Evolutionary conservation across 2,113 vertebrate species (phyloP).

Genomic region (Castor canadensis): DNA sequence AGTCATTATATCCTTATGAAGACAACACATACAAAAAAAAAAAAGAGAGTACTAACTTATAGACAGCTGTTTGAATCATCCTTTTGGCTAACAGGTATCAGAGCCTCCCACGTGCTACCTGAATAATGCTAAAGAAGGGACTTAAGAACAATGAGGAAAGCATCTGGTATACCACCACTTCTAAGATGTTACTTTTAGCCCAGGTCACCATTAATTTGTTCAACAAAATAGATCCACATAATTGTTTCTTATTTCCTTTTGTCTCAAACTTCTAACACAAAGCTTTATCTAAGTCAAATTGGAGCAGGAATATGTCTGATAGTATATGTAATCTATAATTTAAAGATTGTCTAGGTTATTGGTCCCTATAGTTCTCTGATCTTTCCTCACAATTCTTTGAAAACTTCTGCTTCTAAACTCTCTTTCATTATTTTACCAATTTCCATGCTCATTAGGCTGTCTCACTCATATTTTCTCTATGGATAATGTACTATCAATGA

Average conservation of each 20-base stretch:
- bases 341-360: background rate
- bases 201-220: background rate
- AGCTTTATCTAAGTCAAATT: background rate
- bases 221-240: background rate
- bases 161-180: background rate
- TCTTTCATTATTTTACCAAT: background rate
- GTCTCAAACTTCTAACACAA: background rate
- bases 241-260: background rate
- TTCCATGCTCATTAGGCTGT: background rate
- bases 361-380: background rate
- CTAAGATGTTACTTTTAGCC: background rate
- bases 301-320: background rate
- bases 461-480: background rate
- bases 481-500: background rate
- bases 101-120: background rate
- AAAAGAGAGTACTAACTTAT: background rate
- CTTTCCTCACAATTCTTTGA: background rate
- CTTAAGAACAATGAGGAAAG: background rate
- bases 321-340: background rate
- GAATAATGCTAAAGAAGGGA: background rate
- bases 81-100: background rate
- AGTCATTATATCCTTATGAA: background rate
- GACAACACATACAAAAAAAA: background rate
- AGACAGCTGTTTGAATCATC: background rate
- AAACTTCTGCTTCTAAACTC: background rate